A percentile compares a stretch with the other conserved stretches of the same genome.
These are phyloP conservation scores for Timandra comae DNA, from an alignment of 2,888 invertebrate species.

Conservation along the genomic window DNA sequence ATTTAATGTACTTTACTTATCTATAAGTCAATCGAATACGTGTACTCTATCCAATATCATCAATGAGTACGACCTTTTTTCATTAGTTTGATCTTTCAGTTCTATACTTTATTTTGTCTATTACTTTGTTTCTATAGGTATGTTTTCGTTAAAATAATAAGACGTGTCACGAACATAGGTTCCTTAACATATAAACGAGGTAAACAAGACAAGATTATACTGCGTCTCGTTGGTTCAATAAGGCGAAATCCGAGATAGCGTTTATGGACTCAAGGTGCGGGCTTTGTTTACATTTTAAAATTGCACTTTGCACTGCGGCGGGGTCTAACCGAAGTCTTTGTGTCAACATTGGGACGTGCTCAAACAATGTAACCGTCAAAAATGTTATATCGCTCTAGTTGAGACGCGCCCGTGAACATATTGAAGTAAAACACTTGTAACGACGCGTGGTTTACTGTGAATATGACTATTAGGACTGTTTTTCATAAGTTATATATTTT, in stretches of 20 bases:
- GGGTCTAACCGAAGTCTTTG: conserved; percentile 57
- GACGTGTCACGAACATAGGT: conserved; percentile 25
- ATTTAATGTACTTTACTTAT: too few relatives aligned
- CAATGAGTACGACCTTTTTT: too few relatives aligned
- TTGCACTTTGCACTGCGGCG: conserved; percentile 71
- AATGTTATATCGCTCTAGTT: conserved; percentile 48
- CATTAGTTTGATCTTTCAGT: too few relatives aligned
- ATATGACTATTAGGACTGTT: too few relatives aligned
- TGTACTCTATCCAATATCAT: too few relatives aligned
- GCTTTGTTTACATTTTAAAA: conserved; percentile 74
- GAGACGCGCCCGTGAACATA: conserved; percentile 33
- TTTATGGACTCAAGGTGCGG: conserved; percentile 64
- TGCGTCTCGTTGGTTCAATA: conserved; percentile 56
- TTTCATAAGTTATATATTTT: too few relatives aligned
- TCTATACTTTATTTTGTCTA: too few relatives aligned
- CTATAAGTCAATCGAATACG: too few relatives aligned
- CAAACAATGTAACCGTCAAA: conserved; percentile 70
- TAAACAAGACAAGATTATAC: conserved; percentile 44
- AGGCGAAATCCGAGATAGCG: conserved; percentile 64
- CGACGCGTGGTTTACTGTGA: conserved; percentile 14
- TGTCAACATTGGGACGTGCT: conserved; percentile 58
- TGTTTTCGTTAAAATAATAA: too few relatives aligned
- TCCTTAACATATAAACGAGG: conserved; percentile 37
- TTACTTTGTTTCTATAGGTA: too few relatives aligned
- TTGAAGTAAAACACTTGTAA: conserved; percentile 16